Evolutionary conservation across 2,113 vertebrate species (phyloP).

Genomic region (Nibea albiflora): DNA sequence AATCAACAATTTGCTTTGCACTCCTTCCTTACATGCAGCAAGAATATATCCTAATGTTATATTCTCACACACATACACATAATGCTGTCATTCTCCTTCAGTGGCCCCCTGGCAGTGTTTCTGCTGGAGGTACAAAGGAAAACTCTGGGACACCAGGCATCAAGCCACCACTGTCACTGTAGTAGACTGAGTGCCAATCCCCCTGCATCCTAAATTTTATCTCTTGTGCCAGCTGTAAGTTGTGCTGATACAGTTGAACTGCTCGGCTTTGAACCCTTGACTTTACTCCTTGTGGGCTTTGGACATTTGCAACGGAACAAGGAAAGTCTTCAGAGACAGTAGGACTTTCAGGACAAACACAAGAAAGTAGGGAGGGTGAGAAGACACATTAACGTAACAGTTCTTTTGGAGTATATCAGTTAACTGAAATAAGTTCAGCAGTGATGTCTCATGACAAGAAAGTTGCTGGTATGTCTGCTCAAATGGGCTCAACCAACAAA

Average conservation of each 20-base stretch:
- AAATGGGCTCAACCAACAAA: neutral
- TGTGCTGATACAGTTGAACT: constrained; percentile 65
- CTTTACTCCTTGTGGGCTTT: constrained; percentile 57
- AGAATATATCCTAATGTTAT: constrained; percentile 17
- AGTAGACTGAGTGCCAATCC: constrained; percentile 61
- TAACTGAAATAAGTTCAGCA: neutral
- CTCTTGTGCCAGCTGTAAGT: constrained; percentile 68
- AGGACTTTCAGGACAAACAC: neutral
- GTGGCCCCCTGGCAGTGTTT: constrained; percentile 38
- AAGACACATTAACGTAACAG: neutral
- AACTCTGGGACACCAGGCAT: constrained; percentile 43
- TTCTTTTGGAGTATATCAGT: neutral
- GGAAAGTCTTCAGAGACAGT: constrained; percentile 46
- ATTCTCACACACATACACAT: neutral
- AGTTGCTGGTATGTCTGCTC: neutral
- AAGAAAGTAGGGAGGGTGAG: neutral
- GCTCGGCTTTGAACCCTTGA: constrained; percentile 70
- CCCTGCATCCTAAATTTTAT: constrained; percentile 70
- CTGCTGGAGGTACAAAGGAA: constrained; percentile 52
- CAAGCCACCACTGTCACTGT: constrained; percentile 59
- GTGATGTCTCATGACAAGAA: neutral
- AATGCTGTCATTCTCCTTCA: constrained; percentile 18
- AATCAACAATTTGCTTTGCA: constrained; percentile 27
- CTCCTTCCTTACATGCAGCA: constrained; percentile 3
- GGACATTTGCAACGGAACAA: constrained; percentile 44